Evolutionary conservation across 1,140 invertebrate species (phyloP).

Genomic region (Drosophila setifemur): DNA sequence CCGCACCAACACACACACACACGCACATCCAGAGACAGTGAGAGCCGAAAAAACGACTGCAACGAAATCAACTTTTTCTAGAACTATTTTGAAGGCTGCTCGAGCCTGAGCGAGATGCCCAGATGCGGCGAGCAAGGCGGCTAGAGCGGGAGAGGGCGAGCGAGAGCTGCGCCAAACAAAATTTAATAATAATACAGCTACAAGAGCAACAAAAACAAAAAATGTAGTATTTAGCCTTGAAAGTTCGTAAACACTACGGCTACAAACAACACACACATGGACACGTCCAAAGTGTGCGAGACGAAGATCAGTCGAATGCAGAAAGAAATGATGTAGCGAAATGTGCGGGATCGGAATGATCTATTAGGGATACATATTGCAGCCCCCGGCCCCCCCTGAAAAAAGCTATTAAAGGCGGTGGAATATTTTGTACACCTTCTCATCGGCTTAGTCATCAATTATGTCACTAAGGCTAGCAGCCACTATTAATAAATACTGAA

Average conservation of each 20-base stretch:
- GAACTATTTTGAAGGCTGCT: conserved; percentile 67
- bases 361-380: conserved; percentile 8
- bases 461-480: too few relatives aligned
- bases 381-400: too few relatives aligned
- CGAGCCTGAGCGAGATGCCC: neutral
- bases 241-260: conserved; percentile 76
- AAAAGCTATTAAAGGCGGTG: too few relatives aligned
- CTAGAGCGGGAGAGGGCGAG: conserved; percentile 2
- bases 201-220: conserved; percentile 36
- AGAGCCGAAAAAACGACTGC: conserved; percentile 36
- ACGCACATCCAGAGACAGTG: neutral
- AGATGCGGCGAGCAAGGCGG: neutral
- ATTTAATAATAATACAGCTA: conserved; percentile 73
- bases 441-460: too few relatives aligned
- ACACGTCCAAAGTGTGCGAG: conserved; percentile 22
- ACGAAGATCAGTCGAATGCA: conserved; percentile 58
- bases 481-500: too few relatives aligned
- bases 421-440: too few relatives aligned
- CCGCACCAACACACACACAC: conserved; percentile 7
- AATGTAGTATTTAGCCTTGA: conserved; percentile 79
- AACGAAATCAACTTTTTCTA: conserved; percentile 56
- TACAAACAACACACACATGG: conserved; percentile 2
- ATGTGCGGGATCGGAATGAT: conserved; percentile 21
- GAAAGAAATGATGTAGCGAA: conserved; percentile 19
- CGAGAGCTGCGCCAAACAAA: conserved; percentile 69